Evolutionary conservation across 1,140 invertebrate genomes (phyloP), one percentile per base, ranked within the genome.

Genomic region (Anagrus nilaparvatae): DNA sequence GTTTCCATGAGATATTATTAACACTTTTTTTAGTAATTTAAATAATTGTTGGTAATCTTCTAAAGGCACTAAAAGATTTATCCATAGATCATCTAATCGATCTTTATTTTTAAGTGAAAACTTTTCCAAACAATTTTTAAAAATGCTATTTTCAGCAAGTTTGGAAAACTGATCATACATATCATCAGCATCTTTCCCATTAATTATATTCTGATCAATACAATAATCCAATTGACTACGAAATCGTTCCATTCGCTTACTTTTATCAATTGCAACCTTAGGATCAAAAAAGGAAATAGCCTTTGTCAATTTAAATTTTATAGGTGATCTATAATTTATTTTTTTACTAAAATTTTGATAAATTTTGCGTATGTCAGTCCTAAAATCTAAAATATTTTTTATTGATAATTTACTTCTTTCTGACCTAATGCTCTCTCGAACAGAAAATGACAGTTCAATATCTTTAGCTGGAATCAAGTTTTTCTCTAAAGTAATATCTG

Each of bases 1-100:
- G 25, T 49, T 49, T 16, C 44, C 47, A 43, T 49, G 43, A 8
- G 38, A 51, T 12, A 51, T 33, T 13, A 46, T 47, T 2, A 49
- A 27, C 16, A 46, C 18, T 32, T 44, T 45, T 36, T 49, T 24
- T 5, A 47, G 6, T 21, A 51, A 14, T 37, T 48, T 34, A 43
- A 31, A 18, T n/a, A 49, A 34, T 13, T 43, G 36, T 4, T 46
- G 32, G n/a, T 14, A 30, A n/a, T 33, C 21, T 27, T 24, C 29
- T 18, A 29, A 16, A 37, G 21, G 19, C 24, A 34, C 17, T n/a
- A n/a, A n/a, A n/a, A n/a, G n/a, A 24, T 23, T 20, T 34, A 43
- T 40, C 45, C 49, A 44, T 35, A 51, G 46, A 30, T 43, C 5
- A 42, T 41, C 33, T 16, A 44, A 19, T 27, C 43, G 30, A 14